Evolutionary conservation across 2,888 invertebrate species (phyloP).

Genomic region (Chorisops tibialis): DNA sequence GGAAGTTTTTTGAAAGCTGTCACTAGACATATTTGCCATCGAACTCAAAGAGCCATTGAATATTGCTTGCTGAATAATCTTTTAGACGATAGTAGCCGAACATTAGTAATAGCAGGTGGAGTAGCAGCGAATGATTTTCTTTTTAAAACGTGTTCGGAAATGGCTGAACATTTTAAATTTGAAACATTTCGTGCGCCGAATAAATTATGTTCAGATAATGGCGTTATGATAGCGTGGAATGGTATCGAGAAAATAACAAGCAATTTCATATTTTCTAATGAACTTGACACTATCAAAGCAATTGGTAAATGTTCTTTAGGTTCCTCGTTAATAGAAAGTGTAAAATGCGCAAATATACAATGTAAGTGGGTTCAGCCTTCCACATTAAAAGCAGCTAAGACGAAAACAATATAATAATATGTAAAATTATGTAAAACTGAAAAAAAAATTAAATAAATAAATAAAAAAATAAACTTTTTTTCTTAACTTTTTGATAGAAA

Average conservation of each 20-base stretch:
- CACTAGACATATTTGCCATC: constrained; percentile 74
- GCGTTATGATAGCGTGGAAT: constrained; percentile 99
- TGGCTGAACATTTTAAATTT: constrained; percentile 66
- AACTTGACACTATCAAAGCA: constrained; percentile 57
- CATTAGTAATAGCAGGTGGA: constrained; percentile 84
- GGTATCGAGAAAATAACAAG: constrained; percentile 69
- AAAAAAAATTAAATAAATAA: no score
- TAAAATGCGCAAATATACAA: constrained; percentile 42
- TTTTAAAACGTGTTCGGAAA: constrained; percentile 62
- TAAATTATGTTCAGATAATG: constrained; percentile 93
- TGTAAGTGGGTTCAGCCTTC: constrained; percentile 47
- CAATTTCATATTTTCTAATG: constrained; percentile 18
- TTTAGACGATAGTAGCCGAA: constrained; percentile 48
- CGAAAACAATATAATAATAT: no score
- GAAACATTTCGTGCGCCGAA: constrained; percentile 73
- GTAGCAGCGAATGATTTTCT: constrained; percentile 92
- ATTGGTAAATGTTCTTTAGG: constrained; percentile 43
- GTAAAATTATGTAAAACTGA: no score
- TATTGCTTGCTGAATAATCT: constrained; percentile 63
- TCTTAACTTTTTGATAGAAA: no score
- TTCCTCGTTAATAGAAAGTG: constrained; percentile 37
- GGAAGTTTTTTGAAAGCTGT: constrained; percentile 76
- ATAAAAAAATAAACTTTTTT: no score
- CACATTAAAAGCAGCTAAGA: background rate
- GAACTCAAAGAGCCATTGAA: constrained; percentile 79